Base-by-base conservation (phyloP, 37 sponge, comb jelly and placozoan genomes). In the Haliclona indistincta region DNA sequence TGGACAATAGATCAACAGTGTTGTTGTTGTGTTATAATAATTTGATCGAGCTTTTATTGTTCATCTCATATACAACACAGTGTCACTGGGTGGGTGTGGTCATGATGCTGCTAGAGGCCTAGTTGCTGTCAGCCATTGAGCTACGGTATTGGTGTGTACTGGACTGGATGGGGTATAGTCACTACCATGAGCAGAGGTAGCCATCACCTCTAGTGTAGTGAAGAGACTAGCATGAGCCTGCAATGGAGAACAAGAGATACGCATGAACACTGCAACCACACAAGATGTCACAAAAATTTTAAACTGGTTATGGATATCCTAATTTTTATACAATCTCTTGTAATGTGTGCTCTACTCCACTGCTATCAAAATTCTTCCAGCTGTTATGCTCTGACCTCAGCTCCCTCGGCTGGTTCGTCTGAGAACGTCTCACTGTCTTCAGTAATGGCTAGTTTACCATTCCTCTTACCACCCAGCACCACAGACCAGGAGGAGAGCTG, bases 51-150 rank as follows among this genome's bases (percentile, higher is more conserved):
- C n/a, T n/a, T n/a, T n/a, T n/a, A n/a, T n/a, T n/a, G n/a, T n/a
- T n/a, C n/a, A n/a, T n/a, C n/a, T n/a, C n/a, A n/a, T n/a, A n/a
- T n/a, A n/a, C n/a, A n/a, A n/a, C n/a, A n/a, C n/a, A n/a, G n/a
- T n/a, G n/a, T n/a, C n/a, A n/a, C n/a, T n/a, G n/a, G n/a, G n/a
- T n/a, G n/a, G n/a, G n/a, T n/a, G n/a, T n/a, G n/a, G 11, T 76
- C 61, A 91, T 35, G 93, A 84, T 41, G 71, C 86, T 2, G 81
- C 68, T 6, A 93, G 80, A 7, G 77, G 30, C 61, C 70, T 83
- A 15, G 86, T 88, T 54, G 89, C 47, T 40, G 56, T 65, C 39
- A 93, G 82, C 89, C 89, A 93, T 5, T 40, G 80, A 20, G 65
- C 36, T 28, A 93, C 80, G 15, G 68, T 81, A 33, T 93, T 78